phyloP scores from a whole-genome alignment of 2,888 invertebrate genomes.

The Mellilla xanthometata region DNA sequence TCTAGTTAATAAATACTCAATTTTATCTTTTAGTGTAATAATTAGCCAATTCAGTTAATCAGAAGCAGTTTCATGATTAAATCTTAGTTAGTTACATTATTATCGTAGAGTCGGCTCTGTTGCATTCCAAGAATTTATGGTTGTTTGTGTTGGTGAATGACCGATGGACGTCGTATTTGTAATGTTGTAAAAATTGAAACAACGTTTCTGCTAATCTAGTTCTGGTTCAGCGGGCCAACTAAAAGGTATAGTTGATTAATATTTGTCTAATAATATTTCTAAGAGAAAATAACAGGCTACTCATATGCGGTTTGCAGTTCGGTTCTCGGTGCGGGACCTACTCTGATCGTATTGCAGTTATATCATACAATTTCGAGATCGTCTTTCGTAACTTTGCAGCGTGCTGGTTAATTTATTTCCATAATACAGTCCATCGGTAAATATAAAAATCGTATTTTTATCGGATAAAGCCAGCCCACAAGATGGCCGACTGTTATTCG shows the following conservation, averaged over 20 bases:
- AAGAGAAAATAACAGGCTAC: constrained; percentile 61
- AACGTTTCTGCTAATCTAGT: constrained; percentile 42
- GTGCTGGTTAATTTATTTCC: constrained; percentile 45
- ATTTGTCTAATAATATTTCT: constrained; percentile 20
- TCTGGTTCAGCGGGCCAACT: constrained; percentile 36
- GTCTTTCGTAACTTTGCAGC: constrained; percentile 42
- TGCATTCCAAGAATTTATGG: constrained; percentile 57
- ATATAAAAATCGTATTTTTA: constrained; percentile 59
- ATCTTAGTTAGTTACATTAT: constrained; percentile 6
- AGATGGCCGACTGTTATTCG: constrained; percentile 82
- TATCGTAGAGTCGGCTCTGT: constrained; percentile 44
- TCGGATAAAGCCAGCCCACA: constrained; percentile 81
- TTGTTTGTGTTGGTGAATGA: constrained; percentile 72
- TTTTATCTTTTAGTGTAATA: constrained; percentile 4
- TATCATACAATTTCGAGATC: constrained; percentile 45
- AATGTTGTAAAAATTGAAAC: constrained; percentile 65
- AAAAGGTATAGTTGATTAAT: constrained; percentile 23
- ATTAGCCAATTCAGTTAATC: constrained; percentile 1
- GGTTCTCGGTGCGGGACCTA: constrained; percentile 49
- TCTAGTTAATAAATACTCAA: constrained; percentile 1
- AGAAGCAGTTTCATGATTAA: not conserved
- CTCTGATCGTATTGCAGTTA: constrained; percentile 46
- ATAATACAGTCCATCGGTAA: constrained; percentile 54
- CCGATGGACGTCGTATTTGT: constrained; percentile 56
- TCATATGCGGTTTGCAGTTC: constrained; percentile 68